Base-by-base conservation (phyloP, 2,113 vertebrate genomes). In the Poeciliopsis prolifica region DNA sequence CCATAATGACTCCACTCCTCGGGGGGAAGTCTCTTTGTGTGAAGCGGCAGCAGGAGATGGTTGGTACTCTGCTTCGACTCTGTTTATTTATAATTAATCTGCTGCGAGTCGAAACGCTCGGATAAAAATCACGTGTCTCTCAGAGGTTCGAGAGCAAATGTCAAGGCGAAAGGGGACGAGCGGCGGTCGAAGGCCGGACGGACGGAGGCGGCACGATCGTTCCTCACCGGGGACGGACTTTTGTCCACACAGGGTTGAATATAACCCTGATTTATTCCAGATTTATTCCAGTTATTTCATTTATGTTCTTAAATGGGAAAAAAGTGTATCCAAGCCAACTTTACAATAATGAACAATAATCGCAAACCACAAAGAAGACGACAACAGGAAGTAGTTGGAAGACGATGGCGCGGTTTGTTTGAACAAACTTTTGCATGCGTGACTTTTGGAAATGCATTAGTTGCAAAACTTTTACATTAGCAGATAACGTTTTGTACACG, bases 1-100 rank as follows among this genome's bases (percentile, higher is more conserved):
- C 86, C 72, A 40, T 68, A 73, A 77, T 51, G 29, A 70, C 71
- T 84, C 73, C 64, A 10, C 62, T 35, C 77, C 82, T 87, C 69
- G 8, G 76, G 73, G 51, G 51, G 9, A 72, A 63, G 54, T 40
- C 22, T 63, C 71, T 81, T 26, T 26, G 22, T 70, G 74, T 54
- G 75, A 28, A 77, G 65, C 62, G 71, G 83, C 81, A 79, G 82
- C 42, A n/a, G 71, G 74, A 78, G 68, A 83, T 82, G 67, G 30
- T 58, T 72, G 70, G 48, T 63, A 65, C 68, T 84, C 75, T 26
- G 78, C 86, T 80, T 78, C 81, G 76, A 75, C 68, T 61, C 75
- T 76, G 66, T 73, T 83, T 80, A 88, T 92, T 69, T 74, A 88
- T 89, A 86, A 88, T 92, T 89, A 68, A 90, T 83, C 61, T 42